Conservation (phyloP, 2,113 vertebrate species). For the Scortum barcoo region DNA sequence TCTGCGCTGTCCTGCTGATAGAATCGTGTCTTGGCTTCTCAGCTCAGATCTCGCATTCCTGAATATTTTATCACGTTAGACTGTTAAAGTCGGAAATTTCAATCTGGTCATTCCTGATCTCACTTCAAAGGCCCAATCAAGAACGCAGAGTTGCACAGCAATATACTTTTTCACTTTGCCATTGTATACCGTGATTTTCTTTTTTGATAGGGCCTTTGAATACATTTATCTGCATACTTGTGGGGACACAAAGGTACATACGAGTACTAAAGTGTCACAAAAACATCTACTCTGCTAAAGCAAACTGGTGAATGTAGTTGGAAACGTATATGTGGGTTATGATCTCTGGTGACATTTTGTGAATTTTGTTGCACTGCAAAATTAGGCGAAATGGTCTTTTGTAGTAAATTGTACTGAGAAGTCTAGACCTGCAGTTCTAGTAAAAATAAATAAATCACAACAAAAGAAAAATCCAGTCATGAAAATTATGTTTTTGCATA, state of each 20-base stretch:
- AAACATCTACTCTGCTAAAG: no score
- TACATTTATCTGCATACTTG: neutral
- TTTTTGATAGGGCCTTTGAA: neutral
- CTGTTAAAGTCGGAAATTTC: conserved; percentile 29
- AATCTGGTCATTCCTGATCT: neutral
- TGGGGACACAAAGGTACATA: neutral
- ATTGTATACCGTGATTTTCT: neutral
- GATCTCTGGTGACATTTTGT: neutral
- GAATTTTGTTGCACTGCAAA: neutral
- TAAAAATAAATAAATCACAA: neutral
- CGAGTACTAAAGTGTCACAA: neutral
- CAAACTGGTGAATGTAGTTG: no score
- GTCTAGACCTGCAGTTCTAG: neutral
- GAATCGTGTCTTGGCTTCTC: conserved; percentile 45
- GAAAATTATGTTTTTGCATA: neutral
- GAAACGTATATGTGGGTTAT: no score
- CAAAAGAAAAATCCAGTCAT: neutral
- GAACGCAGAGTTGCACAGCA: neutral
- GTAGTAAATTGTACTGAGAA: neutral
- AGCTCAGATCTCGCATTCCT: conserved; percentile 22
- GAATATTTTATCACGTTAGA: conserved; percentile 26
- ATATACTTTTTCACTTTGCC: neutral
- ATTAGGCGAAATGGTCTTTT: neutral
- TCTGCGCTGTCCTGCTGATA: conserved; percentile 61
- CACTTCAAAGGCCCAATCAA: neutral